Evolutionary conservation across 2,113 vertebrate species (phyloP).

Genomic region (Ptilorrhoa leucosticta): DNA sequence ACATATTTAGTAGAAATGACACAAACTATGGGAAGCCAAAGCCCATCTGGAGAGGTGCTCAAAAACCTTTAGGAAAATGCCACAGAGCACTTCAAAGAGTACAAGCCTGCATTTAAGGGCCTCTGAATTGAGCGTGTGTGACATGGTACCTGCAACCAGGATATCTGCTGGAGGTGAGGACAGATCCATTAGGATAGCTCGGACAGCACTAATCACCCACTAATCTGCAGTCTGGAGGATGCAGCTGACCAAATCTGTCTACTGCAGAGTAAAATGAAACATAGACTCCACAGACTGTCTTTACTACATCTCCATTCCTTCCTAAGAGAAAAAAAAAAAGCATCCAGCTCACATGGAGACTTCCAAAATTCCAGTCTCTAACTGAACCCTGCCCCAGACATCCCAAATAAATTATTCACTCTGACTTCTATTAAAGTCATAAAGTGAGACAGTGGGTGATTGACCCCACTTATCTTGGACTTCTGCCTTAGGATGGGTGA

Average conservation of each 20-base stretch:
- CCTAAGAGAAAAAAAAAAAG: background rate
- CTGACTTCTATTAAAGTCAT: conserved; percentile 5
- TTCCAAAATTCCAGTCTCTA: conserved; percentile 26
- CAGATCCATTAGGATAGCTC: background rate
- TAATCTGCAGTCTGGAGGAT: background rate
- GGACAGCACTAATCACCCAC: background rate
- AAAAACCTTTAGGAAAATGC: background rate
- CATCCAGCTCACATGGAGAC: background rate
- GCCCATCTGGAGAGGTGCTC: background rate
- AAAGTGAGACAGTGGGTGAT: background rate
- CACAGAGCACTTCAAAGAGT: background rate
- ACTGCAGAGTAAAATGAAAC: background rate
- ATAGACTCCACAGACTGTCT: background rate
- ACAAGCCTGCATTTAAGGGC: background rate
- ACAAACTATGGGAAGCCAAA: background rate
- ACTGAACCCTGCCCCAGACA: background rate
- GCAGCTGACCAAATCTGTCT: background rate
- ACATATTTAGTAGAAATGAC: background rate
- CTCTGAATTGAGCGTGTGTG: background rate
- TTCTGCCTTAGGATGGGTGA: background rate
- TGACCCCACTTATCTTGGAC: conserved; percentile 23
- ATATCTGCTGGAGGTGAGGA: background rate
- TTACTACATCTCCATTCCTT: background rate
- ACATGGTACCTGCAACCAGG: background rate
- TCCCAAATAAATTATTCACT: conserved; percentile 51